Base-by-base conservation (phyloP, 2,113 vertebrate genomes). In the Larimichthys crocea region DNA sequence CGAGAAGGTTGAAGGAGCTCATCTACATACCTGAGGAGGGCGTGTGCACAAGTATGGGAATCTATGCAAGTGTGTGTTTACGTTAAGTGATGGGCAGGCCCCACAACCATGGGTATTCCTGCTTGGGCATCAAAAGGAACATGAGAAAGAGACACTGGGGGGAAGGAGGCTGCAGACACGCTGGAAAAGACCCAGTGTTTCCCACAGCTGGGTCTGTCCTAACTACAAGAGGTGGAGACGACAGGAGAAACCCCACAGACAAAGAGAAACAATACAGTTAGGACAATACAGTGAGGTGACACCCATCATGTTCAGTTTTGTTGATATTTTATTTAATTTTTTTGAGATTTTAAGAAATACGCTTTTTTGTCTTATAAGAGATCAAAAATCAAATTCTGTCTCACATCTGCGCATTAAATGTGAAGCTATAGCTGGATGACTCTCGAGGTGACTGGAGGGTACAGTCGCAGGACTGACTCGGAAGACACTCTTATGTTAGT, bases 101-200 rank as follows among this genome's bases (percentile, higher is more conserved):
- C 24, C 31, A 62, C 59, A 78, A 84, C 80, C 74, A 60, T 6
- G 76, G 79, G 85, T 86, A 87, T 76, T 88, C 83, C 72, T 74
- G 74, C 40, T 60, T 53, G 49, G 86, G 86, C 66, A 91, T 90
- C 68, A 88, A 86, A 70, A 83, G 86, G 57, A 84, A 66, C n/a
- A 82, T 44, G 64, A 66, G 63, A 79, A 52, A 78, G 76, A 75
- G 62, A 83, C 35, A 16, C 52, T 55, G 26, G 49, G 77, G 69
- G 69, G 75, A 2, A 22, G 78, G 71, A 53, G 29, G 35, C 61
- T 42, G 48, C 4, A 48, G 64, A 78, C 31, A 42, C 66, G 42
- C 61, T 74, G 68, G 63, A 83, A 73, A 84, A 76, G 74, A 40
- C 74, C 57, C 68, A 49, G 29, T 65, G 53, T 62, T 83, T 70